Base-by-base conservation (phyloP, 2,797 vertebrate genomes). In the Cirrhinus molitorella region DNA sequence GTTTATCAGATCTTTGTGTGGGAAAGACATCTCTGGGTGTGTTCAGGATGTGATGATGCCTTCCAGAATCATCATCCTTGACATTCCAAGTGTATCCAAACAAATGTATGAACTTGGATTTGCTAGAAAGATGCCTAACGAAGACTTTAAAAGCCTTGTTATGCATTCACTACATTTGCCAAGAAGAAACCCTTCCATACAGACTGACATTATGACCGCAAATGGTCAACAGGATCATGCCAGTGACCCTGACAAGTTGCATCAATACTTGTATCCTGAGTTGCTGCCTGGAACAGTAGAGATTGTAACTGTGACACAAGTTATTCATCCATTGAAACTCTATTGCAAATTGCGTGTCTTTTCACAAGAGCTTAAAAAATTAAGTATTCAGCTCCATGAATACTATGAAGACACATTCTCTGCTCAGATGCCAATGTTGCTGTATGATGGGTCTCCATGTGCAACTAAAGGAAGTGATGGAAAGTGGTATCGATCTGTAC, bases 281-380 rank as follows among this genome's bases (percentile, higher is more conserved):
- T 91, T 99, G 88, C 92, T 94, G 53, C 47, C 92, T 72, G 96
- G 93, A 80, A 94, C 95, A 59, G 95, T 94, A 0, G 96, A 97
- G 88, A 93, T 94, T 0, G 94, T 99, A 1, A 17, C 96, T 5
- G 94, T 99, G 34, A 98, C 96, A 2, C 95, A 99, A 5, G 93
- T 98, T 43, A 92, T 91, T 43, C 95, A 96, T 88, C 97, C 97
- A 0, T 92, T 96, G 65, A 92, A 92, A 10, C 78, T 99, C 49
- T 98, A 96, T 88, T 98, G 96, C 88, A 97, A 96, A 90, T 89
- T 99, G 71, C 95, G 94, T 40, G 96, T 97, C 85, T 92, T 98
- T 84, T 96, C 96, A 0, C 93, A 92, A 80, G 97, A 97, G 88
- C 90, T 99, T 53, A 91, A 83, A 47, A 94, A 93, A 80, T 93